These are phyloP conservation scores for Dasyornis broadbenti DNA, from an alignment of 2,113 vertebrate genomes.

Conservation along the genomic window DNA sequence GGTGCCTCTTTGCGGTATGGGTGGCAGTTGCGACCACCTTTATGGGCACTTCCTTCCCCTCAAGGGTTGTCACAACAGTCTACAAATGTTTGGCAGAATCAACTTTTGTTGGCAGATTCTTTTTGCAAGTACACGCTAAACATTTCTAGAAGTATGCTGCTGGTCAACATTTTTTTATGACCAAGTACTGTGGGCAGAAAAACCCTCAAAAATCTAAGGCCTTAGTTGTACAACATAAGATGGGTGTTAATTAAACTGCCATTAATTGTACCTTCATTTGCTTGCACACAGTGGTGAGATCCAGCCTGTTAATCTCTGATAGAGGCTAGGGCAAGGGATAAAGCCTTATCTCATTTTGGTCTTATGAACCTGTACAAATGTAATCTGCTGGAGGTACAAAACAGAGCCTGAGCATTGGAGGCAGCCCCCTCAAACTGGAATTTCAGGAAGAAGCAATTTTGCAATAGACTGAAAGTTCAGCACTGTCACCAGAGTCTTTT, in stretches of 20 bases:
- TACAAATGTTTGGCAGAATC: not conserved
- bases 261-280: not conserved
- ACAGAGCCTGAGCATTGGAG: not conserved
- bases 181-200: not conserved
- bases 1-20: rapidly evolving
- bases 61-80: not conserved
- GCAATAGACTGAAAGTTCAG: not conserved
- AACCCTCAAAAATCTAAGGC: not conserved
- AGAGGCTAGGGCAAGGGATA: not conserved
- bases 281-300: not conserved
- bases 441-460: not conserved
- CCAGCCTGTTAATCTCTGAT: not conserved
- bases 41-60: not conserved
- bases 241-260: not conserved
- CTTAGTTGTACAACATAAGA: not conserved
- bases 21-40: not conserved
- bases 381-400: not conserved
- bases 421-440: not conserved
- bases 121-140: not conserved
- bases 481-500: not conserved
- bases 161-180: not conserved
- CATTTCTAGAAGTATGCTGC: not conserved
- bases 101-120: not conserved
- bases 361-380: not conserved
- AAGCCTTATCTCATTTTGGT: not conserved